Percentiles rank a stretch among this genome's conserved stretches.
Conservation (phyloP, 2,113 vertebrate genomes). For the Carassius gibelio region DNA sequence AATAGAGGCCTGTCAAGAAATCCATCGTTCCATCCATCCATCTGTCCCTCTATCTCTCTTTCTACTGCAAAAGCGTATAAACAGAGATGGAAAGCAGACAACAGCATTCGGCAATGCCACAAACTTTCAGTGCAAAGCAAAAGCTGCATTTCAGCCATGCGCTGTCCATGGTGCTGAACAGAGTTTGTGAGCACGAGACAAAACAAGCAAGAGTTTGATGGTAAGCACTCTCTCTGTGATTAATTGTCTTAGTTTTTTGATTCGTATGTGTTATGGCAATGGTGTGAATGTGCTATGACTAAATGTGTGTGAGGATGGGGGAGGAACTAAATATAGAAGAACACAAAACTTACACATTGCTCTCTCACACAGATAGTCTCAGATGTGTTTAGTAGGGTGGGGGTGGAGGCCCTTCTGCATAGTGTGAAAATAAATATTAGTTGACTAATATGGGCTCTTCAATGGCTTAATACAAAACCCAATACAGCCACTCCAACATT, state of each 20-base stretch:
- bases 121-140: neutral
- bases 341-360: conserved; percentile 31
- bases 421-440: conserved; percentile 31
- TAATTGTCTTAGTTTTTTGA: conserved; percentile 9
- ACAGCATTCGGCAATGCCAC: neutral
- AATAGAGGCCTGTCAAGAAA: conserved; percentile 45
- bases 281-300: conserved; percentile 23
- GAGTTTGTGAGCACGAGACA: neutral
- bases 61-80: conserved; percentile 15
- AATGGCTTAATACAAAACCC: neutral
- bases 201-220: neutral
- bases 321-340: conserved; percentile 55
- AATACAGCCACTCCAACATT: neutral
- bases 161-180: conserved; percentile 46
- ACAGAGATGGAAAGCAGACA: conserved; percentile 41
- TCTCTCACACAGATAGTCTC: conserved; percentile 6
- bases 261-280: neutral
- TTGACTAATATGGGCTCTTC: neutral
- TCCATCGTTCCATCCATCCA: conserved; percentile 30
- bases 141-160: neutral
- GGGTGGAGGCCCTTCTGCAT: conserved; percentile 32
- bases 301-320: conserved; percentile 7
- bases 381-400: neutral
- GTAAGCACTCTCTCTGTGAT: neutral
- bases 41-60: conserved; percentile 6